Conservation (phyloP, 2,797 vertebrate genomes). For the Scyliorhinus canicula region DNA sequence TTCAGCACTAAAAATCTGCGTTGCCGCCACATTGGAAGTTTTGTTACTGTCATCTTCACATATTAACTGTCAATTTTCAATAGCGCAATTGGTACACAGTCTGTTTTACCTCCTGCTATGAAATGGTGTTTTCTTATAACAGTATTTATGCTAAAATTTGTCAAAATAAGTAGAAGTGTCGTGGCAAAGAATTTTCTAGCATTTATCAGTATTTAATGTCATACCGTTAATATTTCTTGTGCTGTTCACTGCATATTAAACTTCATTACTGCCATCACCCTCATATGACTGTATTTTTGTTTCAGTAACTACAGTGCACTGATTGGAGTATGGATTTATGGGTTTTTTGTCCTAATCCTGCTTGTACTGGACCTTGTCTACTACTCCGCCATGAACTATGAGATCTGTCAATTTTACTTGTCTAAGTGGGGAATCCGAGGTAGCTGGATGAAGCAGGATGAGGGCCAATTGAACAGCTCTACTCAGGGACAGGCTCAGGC, state of each 20-base stretch:
- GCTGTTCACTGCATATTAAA: neutral
- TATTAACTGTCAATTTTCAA: neutral
- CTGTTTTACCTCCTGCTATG: neutral
- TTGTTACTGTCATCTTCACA: neutral
- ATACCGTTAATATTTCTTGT: neutral
- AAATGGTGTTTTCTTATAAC: neutral
- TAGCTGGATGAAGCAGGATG: conserved; percentile 84
- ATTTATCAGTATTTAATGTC: neutral
- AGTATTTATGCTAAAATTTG: neutral
- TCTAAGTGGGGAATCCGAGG: conserved; percentile 89
- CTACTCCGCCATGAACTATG: conserved; percentile 97
- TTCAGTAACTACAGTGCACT: conserved; percentile 90
- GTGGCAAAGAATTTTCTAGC: neutral
- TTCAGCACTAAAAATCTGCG: neutral
- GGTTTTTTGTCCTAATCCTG: conserved; percentile 88
- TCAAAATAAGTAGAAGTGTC: neutral
- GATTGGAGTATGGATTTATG: conserved; percentile 96
- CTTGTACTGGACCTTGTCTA: conserved; percentile 90
- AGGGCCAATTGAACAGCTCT: conserved; percentile 74
- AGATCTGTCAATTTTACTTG: conserved; percentile 87
- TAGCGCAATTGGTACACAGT: neutral
- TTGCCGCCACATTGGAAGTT: neutral
- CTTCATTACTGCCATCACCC: neutral
- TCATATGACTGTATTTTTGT: conserved; percentile 9
- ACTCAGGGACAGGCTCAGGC: conserved; percentile 60